Conservation (phyloP, 2,888 invertebrate genomes). For the Dasysyrphus albostriatus region DNA sequence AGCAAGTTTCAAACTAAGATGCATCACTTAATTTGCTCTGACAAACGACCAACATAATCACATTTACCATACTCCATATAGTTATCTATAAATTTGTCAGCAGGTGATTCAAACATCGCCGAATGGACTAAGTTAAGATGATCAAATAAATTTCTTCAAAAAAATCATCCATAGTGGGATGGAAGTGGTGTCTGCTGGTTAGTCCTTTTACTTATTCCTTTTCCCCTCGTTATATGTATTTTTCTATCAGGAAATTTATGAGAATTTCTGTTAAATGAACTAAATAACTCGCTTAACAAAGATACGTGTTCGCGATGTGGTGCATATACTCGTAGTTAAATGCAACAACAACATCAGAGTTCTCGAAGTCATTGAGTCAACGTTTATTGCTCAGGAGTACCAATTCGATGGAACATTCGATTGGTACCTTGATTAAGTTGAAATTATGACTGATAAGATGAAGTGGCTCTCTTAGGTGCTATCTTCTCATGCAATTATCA, state of each 20-base stretch:
- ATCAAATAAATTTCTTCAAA: slow-evolving; percentile 53
- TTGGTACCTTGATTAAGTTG: slow-evolving; percentile 66
- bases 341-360: slow-evolving; percentile 19
- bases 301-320: not conserved
- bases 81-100: slow-evolving; percentile 21
- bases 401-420: slow-evolving; percentile 58
- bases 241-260: slow-evolving; percentile 43
- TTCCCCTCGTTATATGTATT: not conserved
- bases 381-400: slow-evolving; percentile 58
- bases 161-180: slow-evolving; percentile 25
- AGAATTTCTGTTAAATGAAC: slow-evolving; percentile 58
- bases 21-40: not conserved
- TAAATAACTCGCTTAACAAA: slow-evolving; percentile 57
- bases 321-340: not conserved
- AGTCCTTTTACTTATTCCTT: slow-evolving; percentile 22
- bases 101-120: slow-evolving; percentile 43
- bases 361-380: slow-evolving; percentile 40
- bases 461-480: slow-evolving; percentile 62
- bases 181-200: not conserved
- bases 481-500: slow-evolving; percentile 60
- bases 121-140: slow-evolving; percentile 20
- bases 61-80: not conserved
- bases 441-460: slow-evolving; percentile 72
- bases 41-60: not conserved
- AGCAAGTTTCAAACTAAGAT: not conserved